Conservation (phyloP, 2,113 vertebrate genomes). For the Puntigrus tetrazona region DNA sequence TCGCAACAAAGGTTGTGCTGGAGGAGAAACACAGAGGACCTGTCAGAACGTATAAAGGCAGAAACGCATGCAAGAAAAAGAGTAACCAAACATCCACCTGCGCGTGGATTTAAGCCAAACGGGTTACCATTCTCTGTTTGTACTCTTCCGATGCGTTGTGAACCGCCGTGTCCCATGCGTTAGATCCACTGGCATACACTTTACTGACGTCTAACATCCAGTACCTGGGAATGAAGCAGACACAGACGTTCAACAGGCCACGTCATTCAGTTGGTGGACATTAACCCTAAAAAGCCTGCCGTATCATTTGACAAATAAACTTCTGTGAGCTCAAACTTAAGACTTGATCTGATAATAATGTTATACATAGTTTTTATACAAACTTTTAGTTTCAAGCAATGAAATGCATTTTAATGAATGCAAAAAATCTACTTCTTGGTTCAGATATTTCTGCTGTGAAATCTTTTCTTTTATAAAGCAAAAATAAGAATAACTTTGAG, state of each 20-base stretch:
- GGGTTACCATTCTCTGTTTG: slow-evolving; percentile 91
- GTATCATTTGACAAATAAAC: neutral
- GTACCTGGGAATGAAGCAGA: slow-evolving; percentile 76
- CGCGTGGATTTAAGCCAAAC: neutral
- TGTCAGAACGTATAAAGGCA: neutral
- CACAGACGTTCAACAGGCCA: neutral
- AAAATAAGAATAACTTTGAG: neutral
- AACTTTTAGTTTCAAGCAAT: neutral
- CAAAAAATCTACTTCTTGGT: too few relatives aligned
- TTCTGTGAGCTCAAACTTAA: neutral
- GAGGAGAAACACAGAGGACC: slow-evolving; percentile 22
- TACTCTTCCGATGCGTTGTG: slow-evolving; percentile 96
- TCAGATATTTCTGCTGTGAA: neutral
- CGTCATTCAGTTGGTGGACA: neutral
- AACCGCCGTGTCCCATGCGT: slow-evolving; percentile 90
- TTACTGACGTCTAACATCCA: slow-evolving; percentile 93
- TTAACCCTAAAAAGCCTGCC: neutral
- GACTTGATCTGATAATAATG: neutral
- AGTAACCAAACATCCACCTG: neutral
- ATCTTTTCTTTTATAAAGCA: neutral
- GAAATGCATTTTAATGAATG: too few relatives aligned
- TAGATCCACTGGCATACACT: slow-evolving; percentile 80
- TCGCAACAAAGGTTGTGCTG: slow-evolving; percentile 99
- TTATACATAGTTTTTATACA: neutral
- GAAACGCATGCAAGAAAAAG: too few relatives aligned